Base-by-base conservation (phyloP, 2,888 invertebrate species). In the Meloe dianella region DNA sequence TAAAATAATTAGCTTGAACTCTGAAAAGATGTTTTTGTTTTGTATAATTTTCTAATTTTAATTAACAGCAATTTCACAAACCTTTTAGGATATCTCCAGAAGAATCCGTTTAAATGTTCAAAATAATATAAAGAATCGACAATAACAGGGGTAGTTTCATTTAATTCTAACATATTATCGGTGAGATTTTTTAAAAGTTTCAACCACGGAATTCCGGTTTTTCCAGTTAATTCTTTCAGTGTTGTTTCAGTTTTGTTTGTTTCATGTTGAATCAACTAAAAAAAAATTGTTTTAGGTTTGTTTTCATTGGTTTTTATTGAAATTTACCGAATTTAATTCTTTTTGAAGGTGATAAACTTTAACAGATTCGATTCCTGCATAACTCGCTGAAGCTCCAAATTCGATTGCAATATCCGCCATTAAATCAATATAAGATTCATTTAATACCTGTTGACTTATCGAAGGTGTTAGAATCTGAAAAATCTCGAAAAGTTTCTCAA, bases 1-100 rank as follows among this genome's bases (percentile, higher is more conserved):
- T 73, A 30, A 81, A 74, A 61, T 79, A 81, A 66, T 80, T 80
- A 14, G 75, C 77, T 70, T 74, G 75, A 54, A 71, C 71, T 61
- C 80, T 80, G 58, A 57, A 73, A 47, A n/a, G n/a, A n/a, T n/a
- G n/a, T 35, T 54, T 14, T 29, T 22, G 24, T 22, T 27, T 27
- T 27, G 35, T 10, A 24, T 41, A 56, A 30, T 57, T 41, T 41
- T 22, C 14, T 41, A 32, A 24, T 57, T 29, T 38, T 35, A 47
- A 10, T 30, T 12, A 63, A 30, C 38, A 30, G 47, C 10, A 60
- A 2, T 4, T 22, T 32, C 0, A 66, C 65, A 64, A 72, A 79
- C 79, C 75, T 74, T 64, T 77, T 79, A 8, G 73, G 64, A 7
- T 78, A 78, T 35, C 67, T 72, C 51, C 67, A 32, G 4, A 79